Evolutionary conservation across 2,113 vertebrate genomes (phyloP), one percentile per base, ranked within the genome.

Genomic region (Athene cunicularia): DNA sequence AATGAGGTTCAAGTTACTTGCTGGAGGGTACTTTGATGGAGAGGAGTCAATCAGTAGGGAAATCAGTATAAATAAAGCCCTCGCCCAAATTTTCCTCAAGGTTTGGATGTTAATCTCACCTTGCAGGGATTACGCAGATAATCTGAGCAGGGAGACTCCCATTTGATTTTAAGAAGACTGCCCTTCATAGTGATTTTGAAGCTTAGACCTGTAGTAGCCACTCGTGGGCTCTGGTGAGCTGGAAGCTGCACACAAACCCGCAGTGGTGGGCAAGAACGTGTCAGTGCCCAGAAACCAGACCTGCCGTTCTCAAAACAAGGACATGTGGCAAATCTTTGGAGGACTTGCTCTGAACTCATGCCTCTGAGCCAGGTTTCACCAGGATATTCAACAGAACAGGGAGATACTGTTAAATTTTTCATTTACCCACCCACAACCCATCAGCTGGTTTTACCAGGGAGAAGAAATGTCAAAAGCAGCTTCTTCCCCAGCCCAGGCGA

Each of bases 181-280:
- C 39, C 93, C 30, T 72, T 80, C 87, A 59, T 37, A 37, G 62
- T 5, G 20, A 23, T 66, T 93, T 28, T 73, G 77, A 68, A 56
- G 35, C 7, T 82, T 12, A 80, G 81, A 35, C 52, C 58, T 74
- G 27, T 21, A 60, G 37, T 24, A 75, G 24, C 43, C 27, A 27
- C 73, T 32, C 12, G 4, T 0, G 3, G 56, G 22, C 21, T 58
- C 37, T 19, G 37, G 50, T 22, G 68, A 32, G 55, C 45, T 45
- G n/a, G 50, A 50, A 80, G 27, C 59, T 55, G 27, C 30, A 14
- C 0, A 0, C 7, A 45, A 87, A 62, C 33, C 43, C 5, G 0
- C 45, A 47, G 24, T 1, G 0, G 18, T 22, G 45, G 20, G 32
- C 37, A 80, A 88, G 66, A 49, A 30, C 3, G 0, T 20, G 18